Base-by-base conservation (phyloP, 2,888 invertebrate genomes). In the Dynastes grantii region DNA sequence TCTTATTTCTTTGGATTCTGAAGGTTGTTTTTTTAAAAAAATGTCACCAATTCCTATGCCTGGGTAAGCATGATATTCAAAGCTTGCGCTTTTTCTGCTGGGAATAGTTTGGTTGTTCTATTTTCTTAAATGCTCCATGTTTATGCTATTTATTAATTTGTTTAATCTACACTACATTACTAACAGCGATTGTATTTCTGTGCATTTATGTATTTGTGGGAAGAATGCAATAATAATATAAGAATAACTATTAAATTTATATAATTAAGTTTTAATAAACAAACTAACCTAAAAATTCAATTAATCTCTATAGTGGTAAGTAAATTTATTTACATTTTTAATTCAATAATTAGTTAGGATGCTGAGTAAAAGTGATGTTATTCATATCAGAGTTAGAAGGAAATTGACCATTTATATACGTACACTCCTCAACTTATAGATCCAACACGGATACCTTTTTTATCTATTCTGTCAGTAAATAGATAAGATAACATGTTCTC, bases 21-120 rank as follows among this genome's bases (percentile, higher is more conserved):
- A 78, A 80, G 82, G 82, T 81, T 83, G 80, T 81, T 82, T 82
- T 79, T 22, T 2, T 2, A 37, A 37, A 84, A 83, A 83, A 85
- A 88, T 89, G 89, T 88, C 89, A 81, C 89, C 89, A 84, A 88
- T 87, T 83, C 89, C 88, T 85, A 88, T 88, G 88, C 88, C 89
- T 84, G 88, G 89, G 89, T 89, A 88, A 88, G 88, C 85, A 81
- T 70, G 55, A 22, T 71, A 32, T 65, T 78, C 58, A 29, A 77
- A 77, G 77, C 45, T 75, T 71, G 55, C 37, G 29, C 53, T 53
- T 78, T 78, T 64, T 70, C 55, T 22, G 65, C 51, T 68, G 9
- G 27, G 11, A 22, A 63, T 27, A 61, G 11, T 51, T 27, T 16
- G 61, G 63, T n/a, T 61, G 40, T 45, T 40, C 45, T 63, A 22